Percentiles rank a stretch among this genome's conserved stretches.
These are phyloP conservation scores for Steinernema hermaphroditum DNA, from an alignment of 2,888 invertebrate genomes.

Conservation along the genomic window DNA sequence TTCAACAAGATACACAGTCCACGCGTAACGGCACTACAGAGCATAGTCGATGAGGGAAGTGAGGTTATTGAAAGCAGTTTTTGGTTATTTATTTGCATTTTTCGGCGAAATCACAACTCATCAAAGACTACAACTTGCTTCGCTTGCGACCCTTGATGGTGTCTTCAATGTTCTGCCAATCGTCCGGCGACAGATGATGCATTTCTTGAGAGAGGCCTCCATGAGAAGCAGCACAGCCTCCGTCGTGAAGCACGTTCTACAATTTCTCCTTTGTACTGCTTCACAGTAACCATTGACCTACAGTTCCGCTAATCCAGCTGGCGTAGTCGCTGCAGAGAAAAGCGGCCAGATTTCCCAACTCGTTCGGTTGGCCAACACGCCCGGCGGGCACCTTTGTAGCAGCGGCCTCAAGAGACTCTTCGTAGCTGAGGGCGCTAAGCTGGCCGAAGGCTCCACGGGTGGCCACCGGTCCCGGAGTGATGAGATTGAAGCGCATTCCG, in stretches of 20 bases:
- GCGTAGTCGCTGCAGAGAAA: slow-evolving; percentile 71
- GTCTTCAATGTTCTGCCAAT: slow-evolving; percentile 46
- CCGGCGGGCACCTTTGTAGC: slow-evolving; percentile 45
- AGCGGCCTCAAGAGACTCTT: slow-evolving; percentile 38
- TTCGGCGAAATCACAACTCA: too few relatives aligned
- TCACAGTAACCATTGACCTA: slow-evolving; percentile 52
- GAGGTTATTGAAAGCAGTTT: too few relatives aligned
- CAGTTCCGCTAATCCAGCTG: slow-evolving; percentile 71
- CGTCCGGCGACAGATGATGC: slow-evolving; percentile 45
- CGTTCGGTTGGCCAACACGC: slow-evolving; percentile 68
- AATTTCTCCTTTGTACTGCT: background rate
- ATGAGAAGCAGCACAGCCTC: slow-evolving; percentile 53
- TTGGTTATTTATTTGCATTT: too few relatives aligned
- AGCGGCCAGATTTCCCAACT: slow-evolving; percentile 71
- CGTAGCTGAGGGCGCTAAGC: slow-evolving; percentile 68
- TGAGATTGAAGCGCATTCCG: slow-evolving; percentile 71
- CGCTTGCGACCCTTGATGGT: slow-evolving; percentile 54
- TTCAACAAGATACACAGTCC: too few relatives aligned
- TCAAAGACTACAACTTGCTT: slow-evolving; percentile 43
- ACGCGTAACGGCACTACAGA: too few relatives aligned
- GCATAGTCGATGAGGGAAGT: too few relatives aligned
- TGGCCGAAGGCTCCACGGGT: slow-evolving; percentile 69
- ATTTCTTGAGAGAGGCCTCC: slow-evolving; percentile 49
- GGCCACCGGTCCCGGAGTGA: slow-evolving; percentile 67
- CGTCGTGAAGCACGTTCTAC: slow-evolving; percentile 59